phyloP scores from a whole-genome alignment of 2,797 vertebrate species.

The Cirrhinus molitorella region DNA sequence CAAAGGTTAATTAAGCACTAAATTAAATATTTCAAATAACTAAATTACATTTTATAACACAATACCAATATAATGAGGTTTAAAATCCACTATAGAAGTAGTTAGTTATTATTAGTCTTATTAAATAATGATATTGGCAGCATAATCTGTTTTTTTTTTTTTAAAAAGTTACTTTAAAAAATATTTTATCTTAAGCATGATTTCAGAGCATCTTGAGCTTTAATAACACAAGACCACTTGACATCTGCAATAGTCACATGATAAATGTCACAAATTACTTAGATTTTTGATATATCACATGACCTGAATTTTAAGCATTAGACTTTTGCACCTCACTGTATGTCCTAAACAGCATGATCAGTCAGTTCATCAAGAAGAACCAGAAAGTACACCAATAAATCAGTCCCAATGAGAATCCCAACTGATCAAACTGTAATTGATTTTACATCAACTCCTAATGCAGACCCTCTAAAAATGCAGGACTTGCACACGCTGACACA shows the following conservation, averaged over 20 bases:
- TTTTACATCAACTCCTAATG: not conserved
- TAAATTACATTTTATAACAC: not conserved
- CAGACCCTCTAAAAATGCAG: slow-evolving; percentile 11
- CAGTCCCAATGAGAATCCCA: not conserved
- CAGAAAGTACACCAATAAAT: not conserved
- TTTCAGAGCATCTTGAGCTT: not conserved
- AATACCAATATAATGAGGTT: not conserved
- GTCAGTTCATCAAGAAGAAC: not conserved
- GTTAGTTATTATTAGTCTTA: not conserved
- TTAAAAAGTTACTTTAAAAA: not conserved
- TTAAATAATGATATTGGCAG: not conserved
- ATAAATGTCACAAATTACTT: not conserved
- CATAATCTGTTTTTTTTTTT: not conserved
- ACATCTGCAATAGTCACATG: not conserved
- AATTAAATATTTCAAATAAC: not conserved
- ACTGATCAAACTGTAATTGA: not conserved
- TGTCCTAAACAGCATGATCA: not conserved
- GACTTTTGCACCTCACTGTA: not conserved
- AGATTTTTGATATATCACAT: not conserved
- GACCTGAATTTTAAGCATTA: not conserved
- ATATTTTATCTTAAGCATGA: not conserved
- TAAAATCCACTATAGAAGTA: not conserved
- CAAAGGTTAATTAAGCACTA: not conserved
- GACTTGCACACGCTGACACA: slow-evolving; percentile 11
- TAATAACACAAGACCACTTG: not conserved